Evolutionary conservation across 2,113 vertebrate species (phyloP).

Genomic region (Plestiodon gilberti): DNA sequence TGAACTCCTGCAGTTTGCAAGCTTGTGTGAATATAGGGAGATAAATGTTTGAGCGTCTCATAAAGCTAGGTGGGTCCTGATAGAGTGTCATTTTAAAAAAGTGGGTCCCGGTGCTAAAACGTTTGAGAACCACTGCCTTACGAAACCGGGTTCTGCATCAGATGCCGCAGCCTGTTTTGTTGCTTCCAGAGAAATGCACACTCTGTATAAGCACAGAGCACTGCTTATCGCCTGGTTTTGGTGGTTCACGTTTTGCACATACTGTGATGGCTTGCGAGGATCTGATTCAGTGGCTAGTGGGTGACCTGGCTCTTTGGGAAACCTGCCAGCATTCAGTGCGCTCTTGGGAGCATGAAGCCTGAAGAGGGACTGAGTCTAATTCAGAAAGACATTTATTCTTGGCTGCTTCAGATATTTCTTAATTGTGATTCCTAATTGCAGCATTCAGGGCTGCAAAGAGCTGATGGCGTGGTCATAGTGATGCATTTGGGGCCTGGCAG

Average conservation of each 20-base stretch:
- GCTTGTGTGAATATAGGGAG: too few relatives aligned
- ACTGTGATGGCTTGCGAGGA: conserved; percentile 51
- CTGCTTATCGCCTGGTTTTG: not conserved
- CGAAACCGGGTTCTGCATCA: too few relatives aligned
- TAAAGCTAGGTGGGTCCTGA: too few relatives aligned
- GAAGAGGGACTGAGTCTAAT: not conserved
- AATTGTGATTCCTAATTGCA: conserved; percentile 34
- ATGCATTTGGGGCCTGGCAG: not conserved
- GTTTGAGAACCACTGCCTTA: too few relatives aligned
- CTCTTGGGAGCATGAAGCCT: conserved; percentile 7
- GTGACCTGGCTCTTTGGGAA: conserved; percentile 42
- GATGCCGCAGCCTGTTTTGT: too few relatives aligned
- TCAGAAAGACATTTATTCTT: not conserved
- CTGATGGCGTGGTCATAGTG: not conserved
- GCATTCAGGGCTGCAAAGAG: not conserved
- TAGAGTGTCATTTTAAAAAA: too few relatives aligned
- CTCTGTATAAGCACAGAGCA: too few relatives aligned
- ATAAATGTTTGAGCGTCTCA: too few relatives aligned
- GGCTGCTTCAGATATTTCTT: conserved; percentile 28
- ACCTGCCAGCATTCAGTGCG: conserved; percentile 26
- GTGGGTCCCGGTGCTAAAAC: too few relatives aligned
- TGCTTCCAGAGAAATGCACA: too few relatives aligned
- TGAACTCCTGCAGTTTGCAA: too few relatives aligned
- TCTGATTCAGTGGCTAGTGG: conserved; percentile 44
- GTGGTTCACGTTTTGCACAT: conserved; percentile 22